Percentiles rank a stretch among this genome's conserved stretches.
Evolutionary conservation across 1,140 invertebrate species (phyloP).

Genomic region (Lasioglossum baleicum): DNA sequence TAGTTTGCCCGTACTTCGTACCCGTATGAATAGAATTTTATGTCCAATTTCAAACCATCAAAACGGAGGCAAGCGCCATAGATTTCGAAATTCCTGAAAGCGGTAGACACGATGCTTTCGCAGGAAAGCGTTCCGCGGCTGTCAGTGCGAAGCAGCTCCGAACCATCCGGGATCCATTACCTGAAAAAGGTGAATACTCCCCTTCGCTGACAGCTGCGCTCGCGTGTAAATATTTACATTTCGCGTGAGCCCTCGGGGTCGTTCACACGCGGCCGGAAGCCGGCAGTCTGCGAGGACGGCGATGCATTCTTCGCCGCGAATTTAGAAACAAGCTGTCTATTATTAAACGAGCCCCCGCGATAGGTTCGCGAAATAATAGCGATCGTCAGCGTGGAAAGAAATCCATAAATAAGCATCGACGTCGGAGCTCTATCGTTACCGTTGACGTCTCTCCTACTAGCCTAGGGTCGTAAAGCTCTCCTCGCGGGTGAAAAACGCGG

Average conservation of each 20-base stretch:
- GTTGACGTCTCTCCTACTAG: neutral
- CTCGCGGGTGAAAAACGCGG: conserved; percentile 31
- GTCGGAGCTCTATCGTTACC: neutral
- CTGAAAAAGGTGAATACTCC: conserved; percentile 32
- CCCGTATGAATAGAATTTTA: too few species aligned
- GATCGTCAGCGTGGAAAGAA: too few species aligned
- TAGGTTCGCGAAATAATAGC: neutral
- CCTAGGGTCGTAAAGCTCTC: conserved; percentile 36
- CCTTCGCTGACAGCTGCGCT: conserved; percentile 42
- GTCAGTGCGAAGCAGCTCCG: neutral
- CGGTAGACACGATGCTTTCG: neutral
- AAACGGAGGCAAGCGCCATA: neutral
- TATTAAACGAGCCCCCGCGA: neutral
- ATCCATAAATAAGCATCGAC: too few species aligned
- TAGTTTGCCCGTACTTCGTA: too few species aligned
- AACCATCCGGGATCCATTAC: conserved; percentile 8
- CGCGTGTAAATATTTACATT: conserved; percentile 45
- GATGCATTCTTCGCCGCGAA: neutral
- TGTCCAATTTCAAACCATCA: too few species aligned
- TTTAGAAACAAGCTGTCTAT: neutral
- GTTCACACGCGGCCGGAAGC: conserved; percentile 22
- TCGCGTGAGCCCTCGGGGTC: conserved; percentile 18
- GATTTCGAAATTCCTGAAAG: neutral
- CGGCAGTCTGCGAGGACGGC: neutral
- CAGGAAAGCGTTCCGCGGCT: neutral